Evolutionary conservation across 2,888 invertebrate species (phyloP).

Genomic region (Meghimatium bilineatum): DNA sequence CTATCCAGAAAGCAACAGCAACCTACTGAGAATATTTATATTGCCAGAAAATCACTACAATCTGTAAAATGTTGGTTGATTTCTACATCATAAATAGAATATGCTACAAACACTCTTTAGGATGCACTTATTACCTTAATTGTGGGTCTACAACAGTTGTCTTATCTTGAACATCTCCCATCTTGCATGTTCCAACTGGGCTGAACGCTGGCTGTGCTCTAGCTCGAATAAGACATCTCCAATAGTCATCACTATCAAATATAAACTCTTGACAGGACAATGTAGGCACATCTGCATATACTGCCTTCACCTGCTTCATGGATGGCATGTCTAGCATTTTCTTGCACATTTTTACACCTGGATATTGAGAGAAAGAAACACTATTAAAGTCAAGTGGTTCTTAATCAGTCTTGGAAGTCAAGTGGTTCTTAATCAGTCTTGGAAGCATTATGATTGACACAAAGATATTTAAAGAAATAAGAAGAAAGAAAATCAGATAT

Average conservation of each 20-base stretch:
- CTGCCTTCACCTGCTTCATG: slow-evolving; percentile 48
- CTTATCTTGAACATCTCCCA: slow-evolving; percentile 79
- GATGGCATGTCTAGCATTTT: slow-evolving; percentile 42
- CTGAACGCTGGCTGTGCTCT: slow-evolving; percentile 77
- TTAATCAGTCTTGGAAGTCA: no score
- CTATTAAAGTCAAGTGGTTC: no score
- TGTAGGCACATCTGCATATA: slow-evolving; percentile 44
- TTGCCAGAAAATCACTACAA: no score
- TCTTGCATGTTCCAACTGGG: slow-evolving; percentile 85
- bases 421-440: no score
- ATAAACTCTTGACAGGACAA: slow-evolving; percentile 24
- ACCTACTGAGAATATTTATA: no score
- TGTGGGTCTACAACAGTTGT: slow-evolving; percentile 83
- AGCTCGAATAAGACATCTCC: slow-evolving; percentile 55
- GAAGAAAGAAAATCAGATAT: no score
- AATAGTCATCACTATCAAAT: slow-evolving; percentile 57
- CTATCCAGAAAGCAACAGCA: no score
- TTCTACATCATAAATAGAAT: no score
- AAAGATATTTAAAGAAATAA: no score
- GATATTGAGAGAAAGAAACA: neutral
- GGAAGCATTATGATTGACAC: no score
- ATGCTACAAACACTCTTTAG: no score
- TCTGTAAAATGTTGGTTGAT: no score
- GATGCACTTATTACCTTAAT: slow-evolving; percentile 57
- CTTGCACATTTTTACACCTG: slow-evolving; percentile 49